Base-by-base conservation (phyloP, 1,140 invertebrate species). In the Rhysida immarginata region DNA sequence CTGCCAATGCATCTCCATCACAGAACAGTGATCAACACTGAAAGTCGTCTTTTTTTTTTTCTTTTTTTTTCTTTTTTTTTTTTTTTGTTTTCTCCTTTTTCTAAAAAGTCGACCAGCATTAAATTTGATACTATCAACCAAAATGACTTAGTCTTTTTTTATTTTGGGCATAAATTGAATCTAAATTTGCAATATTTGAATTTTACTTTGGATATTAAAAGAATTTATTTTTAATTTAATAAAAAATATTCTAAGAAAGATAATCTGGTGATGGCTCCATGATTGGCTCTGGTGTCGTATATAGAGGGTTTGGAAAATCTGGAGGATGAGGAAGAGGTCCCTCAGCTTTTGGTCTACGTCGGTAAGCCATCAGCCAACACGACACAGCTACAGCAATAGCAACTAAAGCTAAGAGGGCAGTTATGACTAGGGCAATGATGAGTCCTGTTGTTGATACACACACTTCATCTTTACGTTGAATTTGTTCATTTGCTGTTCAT, bases 341-440 rank as follows among this genome's bases (percentile, higher is more conserved):
- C 55, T 84, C 78, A 49, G 82, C 79, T 64, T 87, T 87, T 49
- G 87, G 85, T 63, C 85, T 79, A 59, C 87, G 79, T 63, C 89
- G 74, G 73, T 92, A 93, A 57, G 90, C 90, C 79, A 94, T 87
- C 46, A 94, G 75, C 89, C 89, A 95, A 70, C 90, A 94, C 41
- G 88, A 92, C 23, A 94, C 89, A 45, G 89, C 89, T 29, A 93
- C 86, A 21, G 90, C 90, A 26, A 95, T 87, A 29, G 90, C 89
- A 23, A 94, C 89, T 46, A 95, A 75, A 43, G 90, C 89, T 64
- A 95, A 70, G 45, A 95, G 77, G 20, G 89, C 88, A 53, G 90
- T 94, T 63, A 95, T 84, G 56, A 92, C 84, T 63, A 95, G 73
- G 52, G 90, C 87, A 60, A 94, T 87, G 56, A 93, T 88, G 64